Percentiles rank a stretch among this genome's conserved stretches.
Evolutionary conservation across 2,797 vertebrate species (phyloP).

Genomic region (Holocentrus rufus): DNA sequence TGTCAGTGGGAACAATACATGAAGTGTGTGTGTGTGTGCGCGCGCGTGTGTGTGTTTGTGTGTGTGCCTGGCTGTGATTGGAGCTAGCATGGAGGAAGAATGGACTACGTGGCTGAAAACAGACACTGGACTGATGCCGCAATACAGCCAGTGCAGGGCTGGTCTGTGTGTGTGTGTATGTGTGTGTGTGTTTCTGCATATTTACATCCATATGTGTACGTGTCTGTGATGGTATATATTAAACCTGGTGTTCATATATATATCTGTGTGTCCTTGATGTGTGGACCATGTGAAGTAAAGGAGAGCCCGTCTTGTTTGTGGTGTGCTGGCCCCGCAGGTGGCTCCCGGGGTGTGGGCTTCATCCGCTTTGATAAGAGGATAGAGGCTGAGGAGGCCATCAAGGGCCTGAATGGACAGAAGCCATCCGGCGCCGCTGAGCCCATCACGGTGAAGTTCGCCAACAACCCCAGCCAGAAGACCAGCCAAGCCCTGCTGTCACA

Average conservation of each 20-base stretch:
- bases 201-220: constrained; percentile 3
- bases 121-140: constrained; percentile 11
- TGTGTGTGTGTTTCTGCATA: constrained; percentile 13
- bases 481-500: constrained; percentile 98
- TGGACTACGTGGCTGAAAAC: constrained; percentile 38
- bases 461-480: constrained; percentile 99
- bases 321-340: constrained; percentile 88
- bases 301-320: constrained; percentile 77
- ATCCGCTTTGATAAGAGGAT: constrained; percentile 97
- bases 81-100: constrained; percentile 32
- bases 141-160: background rate
- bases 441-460: constrained; percentile 98
- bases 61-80: constrained; percentile 47
- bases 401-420: constrained; percentile 98
- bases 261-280: background rate
- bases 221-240: background rate
- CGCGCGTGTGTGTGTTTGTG: background rate
- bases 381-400: constrained; percentile 98
- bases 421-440: constrained; percentile 94
- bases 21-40: constrained; percentile 35
- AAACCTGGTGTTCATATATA: background rate
- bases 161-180: constrained; percentile 4
- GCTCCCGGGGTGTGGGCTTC: constrained; percentile 97
- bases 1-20: constrained; percentile 72
- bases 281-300: constrained; percentile 78